Conservation (phyloP, 2,888 invertebrate species). For the Criorhina ranunculi region DNA sequence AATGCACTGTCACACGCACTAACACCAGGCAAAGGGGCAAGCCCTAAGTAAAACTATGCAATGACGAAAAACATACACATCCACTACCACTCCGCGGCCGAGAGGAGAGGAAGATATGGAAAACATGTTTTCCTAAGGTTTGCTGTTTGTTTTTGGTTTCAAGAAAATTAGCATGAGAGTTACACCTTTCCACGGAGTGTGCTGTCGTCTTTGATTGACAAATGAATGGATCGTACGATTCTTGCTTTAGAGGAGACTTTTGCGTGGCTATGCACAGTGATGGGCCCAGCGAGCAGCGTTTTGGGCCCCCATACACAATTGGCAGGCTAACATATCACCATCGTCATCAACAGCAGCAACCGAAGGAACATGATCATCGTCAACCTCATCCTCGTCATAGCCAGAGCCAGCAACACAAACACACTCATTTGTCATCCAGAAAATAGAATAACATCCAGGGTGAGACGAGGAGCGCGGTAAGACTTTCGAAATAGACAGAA, state of each 20-base stretch:
- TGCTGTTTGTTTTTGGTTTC: constrained; percentile 62
- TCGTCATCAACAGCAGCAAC: constrained; percentile 48
- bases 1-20: constrained; percentile 49
- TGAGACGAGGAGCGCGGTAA: neutral
- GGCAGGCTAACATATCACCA: constrained; percentile 71
- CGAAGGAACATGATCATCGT: constrained; percentile 41
- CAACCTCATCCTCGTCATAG: constrained; percentile 23
- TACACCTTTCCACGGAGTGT: constrained; percentile 71
- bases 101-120: constrained; percentile 18
- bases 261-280: neutral
- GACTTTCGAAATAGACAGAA: constrained; percentile 35
- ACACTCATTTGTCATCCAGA: constrained; percentile 50
- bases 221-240: constrained; percentile 70
- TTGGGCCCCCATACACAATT: constrained; percentile 45
- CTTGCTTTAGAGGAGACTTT: constrained; percentile 26
- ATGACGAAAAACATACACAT: constrained; percentile 49
- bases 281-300: constrained; percentile 6
- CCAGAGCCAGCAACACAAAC: constrained; percentile 7
- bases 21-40: constrained; percentile 17
- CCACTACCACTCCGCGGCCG: neutral
- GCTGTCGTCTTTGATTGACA: constrained; percentile 74
- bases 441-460: constrained; percentile 23
- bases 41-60: constrained; percentile 37
- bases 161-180: constrained; percentile 71
- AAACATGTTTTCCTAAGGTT: constrained; percentile 68